phyloP scores from a whole-genome alignment of 2,888 invertebrate genomes.

The Ichneumoninae sp. region DNA sequence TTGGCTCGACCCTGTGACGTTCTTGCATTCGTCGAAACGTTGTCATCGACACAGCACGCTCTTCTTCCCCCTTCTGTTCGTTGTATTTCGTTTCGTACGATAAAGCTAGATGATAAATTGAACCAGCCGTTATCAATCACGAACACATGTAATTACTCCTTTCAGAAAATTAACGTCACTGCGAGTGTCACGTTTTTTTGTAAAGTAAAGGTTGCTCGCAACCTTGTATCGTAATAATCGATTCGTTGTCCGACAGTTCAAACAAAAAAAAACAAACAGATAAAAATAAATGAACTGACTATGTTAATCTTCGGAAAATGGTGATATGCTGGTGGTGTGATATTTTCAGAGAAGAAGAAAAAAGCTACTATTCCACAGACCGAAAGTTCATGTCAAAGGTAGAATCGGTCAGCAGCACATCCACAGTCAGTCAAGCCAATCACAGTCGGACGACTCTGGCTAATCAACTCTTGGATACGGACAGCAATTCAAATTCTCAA shows the following conservation, averaged over 20 bases:
- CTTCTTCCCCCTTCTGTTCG: background rate
- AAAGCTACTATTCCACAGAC: conserved; percentile 93
- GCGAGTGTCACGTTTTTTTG: background rate
- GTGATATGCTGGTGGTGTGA: conserved; percentile 60
- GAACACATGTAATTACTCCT: conserved; percentile 39
- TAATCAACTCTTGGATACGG: conserved; percentile 82
- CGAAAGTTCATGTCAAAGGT: conserved; percentile 94
- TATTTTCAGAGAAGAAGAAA: conserved; percentile 89
- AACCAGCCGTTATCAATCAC: background rate
- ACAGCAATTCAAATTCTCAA: conserved; percentile 81
- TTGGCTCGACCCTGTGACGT: background rate
- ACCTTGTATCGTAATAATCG: background rate
- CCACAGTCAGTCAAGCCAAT: conserved; percentile 78
- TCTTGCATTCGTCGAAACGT: background rate
- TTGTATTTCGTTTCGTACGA: background rate
- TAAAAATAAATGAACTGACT: background rate
- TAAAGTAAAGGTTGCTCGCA: background rate
- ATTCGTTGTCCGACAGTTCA: background rate
- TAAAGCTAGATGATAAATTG: background rate
- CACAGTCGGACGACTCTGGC: conserved; percentile 83
- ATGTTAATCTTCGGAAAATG: conserved; percentile 44
- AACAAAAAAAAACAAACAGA: background rate
- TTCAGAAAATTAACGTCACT: conserved; percentile 42
- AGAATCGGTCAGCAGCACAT: conserved; percentile 83
- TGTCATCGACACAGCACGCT: background rate